A percentile compares a stretch with the other conserved stretches of the same genome.
phyloP scores from a whole-genome alignment of 1,140 invertebrate genomes.

The Bombus difficillimus region DNA sequence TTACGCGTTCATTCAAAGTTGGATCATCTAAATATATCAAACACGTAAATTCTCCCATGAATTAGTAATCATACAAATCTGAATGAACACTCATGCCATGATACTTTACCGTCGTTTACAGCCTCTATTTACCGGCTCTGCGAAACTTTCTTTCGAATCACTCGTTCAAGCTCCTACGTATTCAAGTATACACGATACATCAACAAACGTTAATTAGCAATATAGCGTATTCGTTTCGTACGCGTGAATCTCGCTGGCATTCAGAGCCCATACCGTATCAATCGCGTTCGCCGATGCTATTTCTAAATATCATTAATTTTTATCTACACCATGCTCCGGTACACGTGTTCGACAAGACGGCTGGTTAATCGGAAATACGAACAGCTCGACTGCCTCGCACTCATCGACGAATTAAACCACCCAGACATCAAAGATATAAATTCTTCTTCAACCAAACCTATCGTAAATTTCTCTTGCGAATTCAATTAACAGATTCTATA shows the following conservation, averaged over 20 bases:
- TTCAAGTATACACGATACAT: too few relatives aligned
- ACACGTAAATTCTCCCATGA: not conserved
- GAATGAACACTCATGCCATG: not conserved
- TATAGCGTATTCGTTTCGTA: not conserved
- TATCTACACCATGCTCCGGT: not conserved
- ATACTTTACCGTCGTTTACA: not conserved
- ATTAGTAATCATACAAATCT: not conserved
- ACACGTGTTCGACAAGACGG: not conserved
- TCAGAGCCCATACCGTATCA: not conserved
- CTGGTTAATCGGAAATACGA: constrained; percentile 24
- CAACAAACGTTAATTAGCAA: not conserved
- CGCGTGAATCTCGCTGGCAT: not conserved
- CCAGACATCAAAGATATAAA: not conserved
- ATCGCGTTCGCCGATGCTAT: not conserved
- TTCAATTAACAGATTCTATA: too few relatives aligned
- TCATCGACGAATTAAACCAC: not conserved
- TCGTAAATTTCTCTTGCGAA: not conserved
- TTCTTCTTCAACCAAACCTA: not conserved
- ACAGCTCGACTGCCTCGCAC: not conserved
- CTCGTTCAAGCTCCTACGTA: not conserved
- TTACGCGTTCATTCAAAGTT: not conserved
- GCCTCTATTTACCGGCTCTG: not conserved
- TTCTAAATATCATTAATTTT: constrained; percentile 26
- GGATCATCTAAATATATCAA: not conserved
- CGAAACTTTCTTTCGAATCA: not conserved